Base-by-base conservation (phyloP, 2,113 vertebrate species). In the Chinchilla lanigera region DNA sequence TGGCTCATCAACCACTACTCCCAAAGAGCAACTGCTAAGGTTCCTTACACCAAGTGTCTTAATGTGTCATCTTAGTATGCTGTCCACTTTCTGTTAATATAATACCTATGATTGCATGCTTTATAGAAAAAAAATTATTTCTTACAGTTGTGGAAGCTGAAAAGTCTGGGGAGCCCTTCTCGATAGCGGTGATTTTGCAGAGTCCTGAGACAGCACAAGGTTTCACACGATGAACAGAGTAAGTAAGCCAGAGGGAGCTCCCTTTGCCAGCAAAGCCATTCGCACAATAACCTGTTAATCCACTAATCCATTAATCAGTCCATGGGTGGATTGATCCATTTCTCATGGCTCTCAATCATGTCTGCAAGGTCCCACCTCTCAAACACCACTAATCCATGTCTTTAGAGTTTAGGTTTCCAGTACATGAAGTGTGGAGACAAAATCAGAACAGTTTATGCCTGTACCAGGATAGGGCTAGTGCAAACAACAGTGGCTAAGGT, bases 401-500 rank as follows among this genome's bases (percentile, higher is more conserved):
- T 60, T 11, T 30, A 24, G 44, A 19, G 54, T 69, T n/a, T 69
- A 35, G 17, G 16, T 4, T 58, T 69, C 50, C 44, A n/a, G n/a
- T 30, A 30, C 10, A 22, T 17, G 50, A 87, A 60, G 71, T 22
- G 13, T 30, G 22, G 17, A 81, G 61, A 81, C 30, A 87, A 11
- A 69, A n/a, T 38, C 35, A 87, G 69, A 69, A 61, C 52, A 24
- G 19, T 2, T 5, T n/a, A 22, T 20, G 7, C 9, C n/a, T 52
- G 1, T 9, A 30, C 33, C 2, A 17, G 0, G 24, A 5, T 14
- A 30, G 35, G 44, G 11, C 60, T 28, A 0, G 5, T 63, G n/a
- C 50, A 28, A n/a, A 71, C 11, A 47, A 28, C 2, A 22, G 3
- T 6, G 58, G 17, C 47, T 24, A n/a, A 7, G 1, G 10, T 47